phyloP scores from a whole-genome alignment of 2,113 vertebrate genomes.

The Ovibos moschatus region DNA sequence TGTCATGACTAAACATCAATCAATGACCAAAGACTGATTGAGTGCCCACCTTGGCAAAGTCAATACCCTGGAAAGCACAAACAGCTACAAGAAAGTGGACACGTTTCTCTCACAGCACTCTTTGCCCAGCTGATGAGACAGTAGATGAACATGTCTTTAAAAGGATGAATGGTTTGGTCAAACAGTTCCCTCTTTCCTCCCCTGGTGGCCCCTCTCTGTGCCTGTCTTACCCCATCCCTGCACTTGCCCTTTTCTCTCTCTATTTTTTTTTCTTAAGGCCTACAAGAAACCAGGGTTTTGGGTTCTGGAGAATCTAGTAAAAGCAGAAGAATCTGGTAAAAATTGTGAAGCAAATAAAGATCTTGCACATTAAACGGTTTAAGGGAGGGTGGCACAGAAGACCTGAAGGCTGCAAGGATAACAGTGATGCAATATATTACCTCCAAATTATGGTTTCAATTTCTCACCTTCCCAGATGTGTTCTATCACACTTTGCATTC shows the following conservation, averaged over 20 bases:
- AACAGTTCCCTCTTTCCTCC: neutral
- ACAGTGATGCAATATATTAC: slow-evolving; percentile 5
- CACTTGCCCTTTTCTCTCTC: neutral
- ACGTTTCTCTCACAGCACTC: neutral
- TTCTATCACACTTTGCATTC: slow-evolving; percentile 40
- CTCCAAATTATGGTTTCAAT: slow-evolving; percentile 36
- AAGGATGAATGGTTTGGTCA: neutral
- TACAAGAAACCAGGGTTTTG: neutral
- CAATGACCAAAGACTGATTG: neutral
- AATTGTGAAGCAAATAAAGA: neutral
- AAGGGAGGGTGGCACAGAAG: neutral
- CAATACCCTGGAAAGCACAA: neutral
- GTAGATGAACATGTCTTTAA: neutral
- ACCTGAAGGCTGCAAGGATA: slow-evolving; percentile 37
- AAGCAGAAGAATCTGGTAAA: neutral
- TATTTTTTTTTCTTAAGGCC: neutral
- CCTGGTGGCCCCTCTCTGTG: neutral
- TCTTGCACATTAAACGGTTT: neutral
- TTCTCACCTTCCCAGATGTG: neutral
- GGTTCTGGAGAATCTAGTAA: neutral
- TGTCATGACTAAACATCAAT: neutral
- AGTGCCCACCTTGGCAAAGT: neutral
- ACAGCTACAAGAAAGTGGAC: neutral
- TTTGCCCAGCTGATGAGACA: neutral
- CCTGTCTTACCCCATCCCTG: neutral